Evolutionary conservation across 2,113 vertebrate genomes (phyloP).

Genomic region (Neogale vison): DNA sequence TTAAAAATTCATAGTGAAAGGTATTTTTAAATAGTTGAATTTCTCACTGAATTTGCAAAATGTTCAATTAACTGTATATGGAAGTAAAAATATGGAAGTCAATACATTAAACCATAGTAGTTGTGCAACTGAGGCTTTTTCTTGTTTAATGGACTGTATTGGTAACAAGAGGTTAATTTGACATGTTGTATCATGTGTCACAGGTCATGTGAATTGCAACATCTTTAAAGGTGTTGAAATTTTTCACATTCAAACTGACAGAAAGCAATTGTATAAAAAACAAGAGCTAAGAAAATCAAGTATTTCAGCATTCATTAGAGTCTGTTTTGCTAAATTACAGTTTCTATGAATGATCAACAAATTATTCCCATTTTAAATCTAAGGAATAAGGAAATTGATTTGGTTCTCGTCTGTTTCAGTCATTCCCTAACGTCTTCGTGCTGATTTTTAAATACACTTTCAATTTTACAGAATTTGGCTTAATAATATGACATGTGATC

Average conservation of each 20-base stretch:
- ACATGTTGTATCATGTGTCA: neutral
- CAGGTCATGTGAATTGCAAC: neutral
- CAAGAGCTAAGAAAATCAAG: constrained; percentile 47
- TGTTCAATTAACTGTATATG: neutral
- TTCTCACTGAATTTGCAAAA: constrained; percentile 38
- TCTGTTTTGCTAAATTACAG: constrained; percentile 42
- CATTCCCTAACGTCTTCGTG: constrained; percentile 37
- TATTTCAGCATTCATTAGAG: constrained; percentile 21
- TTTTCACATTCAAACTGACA: neutral
- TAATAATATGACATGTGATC: neutral
- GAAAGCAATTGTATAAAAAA: constrained; percentile 42
- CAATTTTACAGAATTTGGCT: constrained; percentile 53
- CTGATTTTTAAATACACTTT: constrained; percentile 64
- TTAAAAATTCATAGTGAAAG: constrained; percentile 39
- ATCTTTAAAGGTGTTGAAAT: neutral
- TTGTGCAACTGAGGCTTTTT: neutral
- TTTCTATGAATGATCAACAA: constrained; percentile 34
- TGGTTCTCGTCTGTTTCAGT: constrained; percentile 38
- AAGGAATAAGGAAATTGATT: constrained; percentile 57
- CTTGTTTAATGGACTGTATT: neutral
- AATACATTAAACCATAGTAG: neutral
- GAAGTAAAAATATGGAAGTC: neutral
- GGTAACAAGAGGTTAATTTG: constrained; percentile 2
- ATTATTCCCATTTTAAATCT: constrained; percentile 53
- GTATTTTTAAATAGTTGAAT: constrained; percentile 29